Evolutionary conservation across 2,797 vertebrate genomes (phyloP), one percentile per base, ranked within the genome.

Genomic region (Diplodus puntazzo): DNA sequence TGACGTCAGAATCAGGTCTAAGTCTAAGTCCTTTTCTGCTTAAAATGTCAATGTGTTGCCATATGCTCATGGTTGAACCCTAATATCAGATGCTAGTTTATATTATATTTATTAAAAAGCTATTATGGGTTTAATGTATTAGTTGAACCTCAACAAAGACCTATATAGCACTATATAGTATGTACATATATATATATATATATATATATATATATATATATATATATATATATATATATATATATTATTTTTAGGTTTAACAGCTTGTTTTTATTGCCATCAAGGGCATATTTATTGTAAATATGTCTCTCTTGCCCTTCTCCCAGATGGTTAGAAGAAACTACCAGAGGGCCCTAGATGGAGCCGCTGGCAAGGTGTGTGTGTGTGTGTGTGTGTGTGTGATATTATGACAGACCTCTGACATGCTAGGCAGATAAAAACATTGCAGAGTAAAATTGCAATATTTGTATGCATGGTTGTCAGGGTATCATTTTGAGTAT

Each of bases 281-380:
- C 77, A 70, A 17, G 54, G 65, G n/a, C 61, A 77, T 18, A 14
- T 69, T 39, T 30, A 50, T 25, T 42, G 30, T 67, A 74, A 73
- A 83, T 58, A 67, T 58, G 66, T 67, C 49, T 73, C 46, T 72
- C 39, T 39, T 75, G 52, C 65, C 50, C 50, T 73, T 79, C 66
- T 65, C 57, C 75, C 71, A 80, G 53, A 54, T 78, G 75, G 73
- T 54, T 79, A 68, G 43, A 46, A 60, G 74, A 71, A 70, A 1
- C 16, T 27, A 62, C 72, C 23, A 66, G 50, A 81, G 21, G 71
- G 61, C 74, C 52, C 10, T 8, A 16, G 69, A 73, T 80, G 68
- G 42, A 77, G 73, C 50, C 11, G 4, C 72, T 74, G 77, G 79
- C 65, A 64, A 67, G 54, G 67, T 82, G 72, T 77, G 72, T 77